Evolutionary conservation across 2,888 invertebrate species (phyloP), one percentile per base, ranked within the genome.

Genomic region (Tuberolachnus salignus): DNA sequence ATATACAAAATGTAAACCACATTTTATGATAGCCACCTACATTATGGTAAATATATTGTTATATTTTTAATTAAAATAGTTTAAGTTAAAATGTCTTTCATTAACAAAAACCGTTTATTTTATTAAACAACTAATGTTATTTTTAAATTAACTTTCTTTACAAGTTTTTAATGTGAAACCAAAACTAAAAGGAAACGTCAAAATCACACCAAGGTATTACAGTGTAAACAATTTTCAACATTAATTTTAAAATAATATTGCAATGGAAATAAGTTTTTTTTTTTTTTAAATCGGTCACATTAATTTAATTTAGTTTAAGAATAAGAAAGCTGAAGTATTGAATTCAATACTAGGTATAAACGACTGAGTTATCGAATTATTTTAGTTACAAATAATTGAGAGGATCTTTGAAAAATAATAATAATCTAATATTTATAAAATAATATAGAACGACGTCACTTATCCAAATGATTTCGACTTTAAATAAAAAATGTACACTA

Each of bases 181-280:
- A 67, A n/a, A n/a, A n/a, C n/a, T n/a, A n/a, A 14, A 51, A 69
- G 26, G 8, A 53, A 69, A 53, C 34, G 67, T 69, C 67, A 69
- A 19, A 34, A 14, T 3, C 34, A 69, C 34, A 53, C 19, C 19
- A 13, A 1, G 11, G 9, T 49, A 49, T 34, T 19, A 19, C 9
- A 53, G 51, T 34, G 34, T 53, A 69, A 69, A 51, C 51, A 53
- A 19, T 51, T 53, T 69, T 69, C 23, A 8, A 19, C 19, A 67
- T 67, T 19, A 34, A 53, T n/a, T 69, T 53, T 34, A 69, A n/a
- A 14, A 9, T 1, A 34, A 34, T 26, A 53, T 51, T 13, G 0
- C 34, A 13, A 34, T 13, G 53, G 14, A 69, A 34, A 26, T n/a
- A n/a, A 34, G n/a, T 6, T 34, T 34, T 34, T 4, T 4, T 3